These are phyloP conservation scores for Caradrina kadenii DNA, from an alignment of 2,888 invertebrate species.

Conservation along the genomic window DNA sequence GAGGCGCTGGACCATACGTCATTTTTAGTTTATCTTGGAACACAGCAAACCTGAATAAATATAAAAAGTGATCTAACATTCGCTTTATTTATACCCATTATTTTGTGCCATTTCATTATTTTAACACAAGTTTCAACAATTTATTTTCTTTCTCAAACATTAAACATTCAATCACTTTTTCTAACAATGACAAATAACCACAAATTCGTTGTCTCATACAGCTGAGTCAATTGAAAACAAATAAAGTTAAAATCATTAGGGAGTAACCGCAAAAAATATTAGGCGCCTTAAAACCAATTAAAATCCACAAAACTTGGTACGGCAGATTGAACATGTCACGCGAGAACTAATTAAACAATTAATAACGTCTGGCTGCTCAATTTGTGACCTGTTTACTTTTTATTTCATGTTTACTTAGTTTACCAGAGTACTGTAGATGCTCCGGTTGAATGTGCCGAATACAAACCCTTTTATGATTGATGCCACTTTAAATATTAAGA, in stretches of 20 bases:
- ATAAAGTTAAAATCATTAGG: slow-evolving; percentile 27
- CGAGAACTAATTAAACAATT: slow-evolving; percentile 67
- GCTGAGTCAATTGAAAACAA: slow-evolving; percentile 48
- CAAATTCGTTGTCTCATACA: slow-evolving; percentile 12
- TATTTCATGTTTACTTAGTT: slow-evolving; percentile 52
- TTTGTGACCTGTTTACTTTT: slow-evolving; percentile 49
- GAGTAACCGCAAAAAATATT: slow-evolving; percentile 44
- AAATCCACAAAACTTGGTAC: slow-evolving; percentile 49
- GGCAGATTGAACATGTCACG: slow-evolving; percentile 67
- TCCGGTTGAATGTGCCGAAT: too few relatives aligned
- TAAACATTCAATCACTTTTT: not conserved
- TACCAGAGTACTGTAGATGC: too few relatives aligned
- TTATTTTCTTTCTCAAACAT: too few relatives aligned
- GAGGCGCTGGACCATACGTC: too few relatives aligned
- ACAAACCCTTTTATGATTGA: too few relatives aligned
- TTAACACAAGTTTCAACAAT: too few relatives aligned
- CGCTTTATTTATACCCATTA: too few relatives aligned
- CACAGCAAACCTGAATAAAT: too few relatives aligned
- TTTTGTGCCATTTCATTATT: too few relatives aligned
- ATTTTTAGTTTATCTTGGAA: too few relatives aligned
- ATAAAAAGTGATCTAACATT: too few relatives aligned
- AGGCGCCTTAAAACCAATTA: slow-evolving; percentile 65
- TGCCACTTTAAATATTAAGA: too few relatives aligned
- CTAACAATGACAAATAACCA: slow-evolving; percentile 14
- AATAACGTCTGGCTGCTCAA: slow-evolving; percentile 65